A percentile compares a stretch with the other conserved stretches of the same genome.
phyloP scores from a whole-genome alignment of 2,797 vertebrate species.

The Sus cebifrons region DNA sequence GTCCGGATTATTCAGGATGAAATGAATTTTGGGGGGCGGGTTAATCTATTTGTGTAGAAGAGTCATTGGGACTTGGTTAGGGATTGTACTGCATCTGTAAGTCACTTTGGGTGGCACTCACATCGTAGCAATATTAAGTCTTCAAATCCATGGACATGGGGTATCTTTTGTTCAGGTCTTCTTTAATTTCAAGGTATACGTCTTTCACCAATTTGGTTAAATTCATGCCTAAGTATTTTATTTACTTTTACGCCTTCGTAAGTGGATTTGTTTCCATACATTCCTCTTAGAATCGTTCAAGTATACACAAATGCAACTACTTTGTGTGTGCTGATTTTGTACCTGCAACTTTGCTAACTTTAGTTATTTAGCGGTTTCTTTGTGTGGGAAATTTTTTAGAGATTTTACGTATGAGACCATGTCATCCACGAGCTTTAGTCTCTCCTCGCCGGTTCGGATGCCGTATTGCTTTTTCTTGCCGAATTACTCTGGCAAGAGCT shows the following conservation, averaged over 20 bases:
- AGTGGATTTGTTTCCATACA: background rate
- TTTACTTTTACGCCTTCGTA: background rate
- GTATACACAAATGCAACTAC: background rate
- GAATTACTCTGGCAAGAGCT: background rate
- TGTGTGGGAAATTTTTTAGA: background rate
- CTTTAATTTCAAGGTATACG: background rate
- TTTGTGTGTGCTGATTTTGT: background rate
- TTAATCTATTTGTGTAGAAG: background rate
- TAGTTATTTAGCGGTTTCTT: background rate
- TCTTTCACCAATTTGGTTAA: background rate
- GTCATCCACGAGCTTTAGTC: background rate
- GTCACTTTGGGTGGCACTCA: background rate
- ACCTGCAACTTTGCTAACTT: background rate
- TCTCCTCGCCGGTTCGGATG: background rate
- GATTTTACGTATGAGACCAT: background rate
- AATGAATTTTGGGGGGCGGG: background rate
- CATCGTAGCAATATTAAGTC: background rate
- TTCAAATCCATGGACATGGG: background rate
- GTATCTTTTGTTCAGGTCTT: background rate
- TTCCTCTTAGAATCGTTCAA: background rate
- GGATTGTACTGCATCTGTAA: background rate
- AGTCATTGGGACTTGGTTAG: background rate
- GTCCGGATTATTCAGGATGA: background rate
- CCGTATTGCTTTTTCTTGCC: conserved; percentile 4
- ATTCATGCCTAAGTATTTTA: background rate